Conservation (phyloP, 1,140 invertebrate species). For the Drosophila sproati region DNA sequence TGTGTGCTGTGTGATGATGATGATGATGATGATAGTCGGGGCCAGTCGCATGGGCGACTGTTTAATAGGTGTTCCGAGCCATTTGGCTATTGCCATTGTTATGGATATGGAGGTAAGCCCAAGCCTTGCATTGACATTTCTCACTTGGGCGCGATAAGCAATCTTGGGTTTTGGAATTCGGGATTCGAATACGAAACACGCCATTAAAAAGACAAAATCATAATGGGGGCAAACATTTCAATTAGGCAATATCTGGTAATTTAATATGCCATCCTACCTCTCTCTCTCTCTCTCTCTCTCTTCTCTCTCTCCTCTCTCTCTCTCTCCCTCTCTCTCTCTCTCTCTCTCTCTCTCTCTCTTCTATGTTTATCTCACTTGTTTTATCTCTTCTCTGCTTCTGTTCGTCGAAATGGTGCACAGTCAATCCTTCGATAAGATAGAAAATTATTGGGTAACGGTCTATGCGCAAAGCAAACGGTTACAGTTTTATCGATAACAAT, state of each 20-base stretch:
- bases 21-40: conserved; percentile 9
- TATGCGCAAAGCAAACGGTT: not conserved
- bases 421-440: not conserved
- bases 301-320: not conserved
- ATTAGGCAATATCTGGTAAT: conserved; percentile 58
- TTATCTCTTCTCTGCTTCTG: no score
- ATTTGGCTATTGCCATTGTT: conserved; percentile 38
- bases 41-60: conserved; percentile 15
- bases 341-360: no score
- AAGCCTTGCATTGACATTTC: conserved; percentile 50
- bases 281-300: not conserved
- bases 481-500: not conserved
- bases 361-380: no score
- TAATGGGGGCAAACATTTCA: conserved; percentile 52
- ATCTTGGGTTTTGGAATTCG: conserved; percentile 10
- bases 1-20: conserved; percentile 28
- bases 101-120: conserved; percentile 26
- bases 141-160: conserved; percentile 55
- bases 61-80: conserved; percentile 33
- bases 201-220: conserved; percentile 30
- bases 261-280: conserved; percentile 32
- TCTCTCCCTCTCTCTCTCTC: not conserved
- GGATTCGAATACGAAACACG: conserved; percentile 25
- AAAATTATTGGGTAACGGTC: not conserved
- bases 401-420: conserved; percentile 9